These are phyloP conservation scores for Pachypanchax playfairii DNA, from an alignment of 2,113 vertebrate genomes.

Conservation along the genomic window DNA sequence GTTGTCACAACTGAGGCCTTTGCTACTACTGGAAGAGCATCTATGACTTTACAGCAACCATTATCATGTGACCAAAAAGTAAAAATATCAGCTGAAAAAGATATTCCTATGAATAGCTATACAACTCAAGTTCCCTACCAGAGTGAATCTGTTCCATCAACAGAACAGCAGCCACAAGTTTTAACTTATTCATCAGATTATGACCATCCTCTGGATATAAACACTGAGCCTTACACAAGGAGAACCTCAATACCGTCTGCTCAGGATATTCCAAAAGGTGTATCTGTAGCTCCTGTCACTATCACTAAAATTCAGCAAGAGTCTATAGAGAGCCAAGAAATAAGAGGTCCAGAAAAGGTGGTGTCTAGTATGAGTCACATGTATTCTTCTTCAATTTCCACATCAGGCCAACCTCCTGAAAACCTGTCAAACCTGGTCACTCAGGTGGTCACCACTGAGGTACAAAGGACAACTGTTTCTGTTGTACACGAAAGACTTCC, in stretches of 20 bases:
- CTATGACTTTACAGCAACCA: constrained; percentile 61
- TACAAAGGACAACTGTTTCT: constrained; percentile 83
- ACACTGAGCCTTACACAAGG: constrained; percentile 52
- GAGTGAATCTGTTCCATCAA: constrained; percentile 42
- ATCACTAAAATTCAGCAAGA: constrained; percentile 80
- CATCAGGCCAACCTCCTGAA: constrained; percentile 75
- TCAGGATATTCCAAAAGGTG: constrained; percentile 51
- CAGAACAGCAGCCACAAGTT: constrained; percentile 43
- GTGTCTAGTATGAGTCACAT: constrained; percentile 82
- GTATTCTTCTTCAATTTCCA: constrained; percentile 80
- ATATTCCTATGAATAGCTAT: constrained; percentile 41
- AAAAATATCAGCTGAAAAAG: constrained; percentile 63
- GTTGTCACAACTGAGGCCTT: constrained; percentile 55
- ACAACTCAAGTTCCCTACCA: constrained; percentile 43
- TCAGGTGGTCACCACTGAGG: constrained; percentile 82
- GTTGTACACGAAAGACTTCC: constrained; percentile 80
- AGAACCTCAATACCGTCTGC: constrained; percentile 54
- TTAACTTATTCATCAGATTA: constrained; percentile 62
- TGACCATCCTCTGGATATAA: constrained; percentile 62
- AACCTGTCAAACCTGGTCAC: constrained; percentile 76
- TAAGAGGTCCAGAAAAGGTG: constrained; percentile 80
- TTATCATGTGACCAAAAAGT: constrained; percentile 40
- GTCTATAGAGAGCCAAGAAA: constrained; percentile 81
- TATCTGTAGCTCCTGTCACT: constrained; percentile 61
- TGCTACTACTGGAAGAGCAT: constrained; percentile 56